Evolutionary conservation across 2,113 vertebrate genomes (phyloP).

Genomic region (Rissa tridactyla): DNA sequence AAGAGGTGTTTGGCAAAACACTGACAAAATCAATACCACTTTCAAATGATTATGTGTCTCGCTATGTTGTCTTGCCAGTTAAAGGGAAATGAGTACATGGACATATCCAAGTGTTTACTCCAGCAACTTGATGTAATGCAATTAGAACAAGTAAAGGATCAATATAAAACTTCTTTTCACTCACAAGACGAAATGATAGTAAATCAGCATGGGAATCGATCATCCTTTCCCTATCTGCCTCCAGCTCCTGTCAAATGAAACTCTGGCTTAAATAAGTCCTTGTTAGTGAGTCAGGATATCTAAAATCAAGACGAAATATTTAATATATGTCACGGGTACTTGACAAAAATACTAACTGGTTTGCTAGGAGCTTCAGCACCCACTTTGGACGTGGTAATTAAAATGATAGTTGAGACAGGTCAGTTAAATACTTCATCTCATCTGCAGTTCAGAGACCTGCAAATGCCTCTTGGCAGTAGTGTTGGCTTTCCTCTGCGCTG

Average conservation of each 20-base stretch:
- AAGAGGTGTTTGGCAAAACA: background rate
- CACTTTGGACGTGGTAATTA: background rate
- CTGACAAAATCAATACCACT: background rate
- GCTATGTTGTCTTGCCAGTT: background rate
- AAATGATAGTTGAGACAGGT: background rate
- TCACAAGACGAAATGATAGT: background rate
- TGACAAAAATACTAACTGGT: background rate
- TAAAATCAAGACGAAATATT: background rate
- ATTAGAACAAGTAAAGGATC: background rate
- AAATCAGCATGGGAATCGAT: fast-evolving
- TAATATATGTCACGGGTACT: background rate
- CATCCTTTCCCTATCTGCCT: background rate
- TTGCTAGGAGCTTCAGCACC: background rate
- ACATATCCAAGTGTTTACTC: background rate
- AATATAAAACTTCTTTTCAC: background rate
- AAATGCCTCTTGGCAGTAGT: background rate
- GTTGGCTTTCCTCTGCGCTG: background rate
- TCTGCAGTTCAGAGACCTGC: background rate
- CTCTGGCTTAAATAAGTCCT: background rate
- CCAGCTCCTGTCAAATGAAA: background rate
- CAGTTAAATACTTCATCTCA: background rate
- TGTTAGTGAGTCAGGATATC: background rate
- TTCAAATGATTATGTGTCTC: background rate
- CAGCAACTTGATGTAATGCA: background rate
- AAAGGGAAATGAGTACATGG: background rate